Base-by-base conservation (phyloP, 2,888 invertebrate species). In the Rhamnusium bicolor region DNA sequence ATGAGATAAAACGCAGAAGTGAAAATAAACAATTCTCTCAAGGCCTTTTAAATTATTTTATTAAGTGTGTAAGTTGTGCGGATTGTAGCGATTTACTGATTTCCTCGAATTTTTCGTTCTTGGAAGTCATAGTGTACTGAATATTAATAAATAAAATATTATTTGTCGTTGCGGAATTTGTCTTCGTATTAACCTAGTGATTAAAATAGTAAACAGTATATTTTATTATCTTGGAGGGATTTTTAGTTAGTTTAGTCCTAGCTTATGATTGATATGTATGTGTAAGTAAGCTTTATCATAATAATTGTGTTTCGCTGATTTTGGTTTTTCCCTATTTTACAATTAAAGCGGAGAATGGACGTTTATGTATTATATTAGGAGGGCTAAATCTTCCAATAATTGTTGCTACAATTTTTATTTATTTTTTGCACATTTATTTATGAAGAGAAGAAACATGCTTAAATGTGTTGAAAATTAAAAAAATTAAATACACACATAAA, bases 21-120 rank as follows among this genome's bases (percentile, higher is more conserved):
- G 53, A 65, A 51, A 65, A 65, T 53, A 53, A 65, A 18, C 65
- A 61, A 21, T 61, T 40, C 40, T 46, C 19, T 61, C 61, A 61
- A 61, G 46, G 61, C 61, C 61, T 46, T n/a, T 8, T 46, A 46
- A 24, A 10, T 16, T 12, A 58, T 60, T 16, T 7, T 60, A 60
- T 60, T 27, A 60, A 60, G 32, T 27, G 32, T 32, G 7, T 58
- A n/a, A n/a, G 18, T 1, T 29, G 58, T 14, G 29, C 24, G 14
- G n/a, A 0, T 21, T 19, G 51, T 19, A 19, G 51, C 51, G 6
- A 18, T 8, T 19, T n/a, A 56, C 12, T 24, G 60, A 14, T 32
- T 61, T 46, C 61, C 46, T 1, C 6, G 61, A 46, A 61, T 40
- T n/a, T 61, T 46, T 46, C 61, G n/a, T 61, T 61, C 61, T 7